Evolutionary conservation across 2,888 invertebrate genomes (phyloP), one percentile per base, ranked within the genome.

Genomic region (Drosophila picticornis): DNA sequence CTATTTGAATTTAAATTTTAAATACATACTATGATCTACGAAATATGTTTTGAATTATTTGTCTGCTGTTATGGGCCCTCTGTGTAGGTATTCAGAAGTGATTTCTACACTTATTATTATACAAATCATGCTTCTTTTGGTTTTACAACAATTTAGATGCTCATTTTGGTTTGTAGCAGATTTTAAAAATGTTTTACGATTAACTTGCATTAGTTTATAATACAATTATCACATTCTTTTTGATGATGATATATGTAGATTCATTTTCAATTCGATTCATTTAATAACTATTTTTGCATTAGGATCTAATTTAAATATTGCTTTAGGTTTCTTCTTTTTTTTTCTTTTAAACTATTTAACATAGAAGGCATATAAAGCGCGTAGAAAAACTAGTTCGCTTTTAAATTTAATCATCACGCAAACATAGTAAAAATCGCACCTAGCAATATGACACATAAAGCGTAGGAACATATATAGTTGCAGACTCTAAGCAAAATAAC

Each of bases 141-240:
- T 68, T 46, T 22, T 27, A 27, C 27, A 55, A 53, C 31, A 48
- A n/a, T 64, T 56, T 51, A 56, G 31, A 68, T 71, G 55, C 40
- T 68, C 36, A 61, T 72, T 68, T 67, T 43, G 51, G 38, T 76
- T 43, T 59, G 51, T 53, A 36, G 34, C 51, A 50, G 29, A 58
- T 72, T 70, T 69, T 61, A 78, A 77, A 61, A 53, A 38, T 40
- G 43, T 63, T 65, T 73, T 83, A 85, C 74, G 80, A 69, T 90
- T 88, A 83, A 72, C 75, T 85, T 90, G 88, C 76, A 86, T 83
- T 86, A 86, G 75, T 80, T 82, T 88, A 86, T 88, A 85, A 87
- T 90, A 90, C 89, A 90, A 83, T 86, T 87, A 87, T 87, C 87
- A 87, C 87, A 87, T 90, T 90, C 86, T 78, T 88, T 85, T 87